Evolutionary conservation across 2,888 invertebrate genomes (phyloP).

Genomic region (Catocala nupta): DNA sequence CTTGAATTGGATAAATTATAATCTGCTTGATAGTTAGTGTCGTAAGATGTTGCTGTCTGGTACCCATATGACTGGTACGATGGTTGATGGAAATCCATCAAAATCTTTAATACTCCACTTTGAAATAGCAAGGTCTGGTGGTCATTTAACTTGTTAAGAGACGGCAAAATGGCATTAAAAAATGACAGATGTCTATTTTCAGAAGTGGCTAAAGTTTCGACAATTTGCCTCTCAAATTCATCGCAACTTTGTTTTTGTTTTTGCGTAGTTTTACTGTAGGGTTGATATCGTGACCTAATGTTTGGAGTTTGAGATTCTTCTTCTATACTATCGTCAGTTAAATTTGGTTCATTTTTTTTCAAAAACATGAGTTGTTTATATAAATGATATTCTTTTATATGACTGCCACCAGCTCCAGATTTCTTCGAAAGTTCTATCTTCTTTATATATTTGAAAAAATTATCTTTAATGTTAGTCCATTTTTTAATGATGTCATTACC

Average conservation of each 20-base stretch:
- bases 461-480: slow-evolving; percentile 25
- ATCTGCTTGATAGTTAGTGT: slow-evolving; percentile 15
- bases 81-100: too few species aligned
- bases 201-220: slow-evolving; percentile 19
- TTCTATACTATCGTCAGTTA: slow-evolving; percentile 32
- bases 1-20: slow-evolving; percentile 19
- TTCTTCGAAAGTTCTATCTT: slow-evolving; percentile 29
- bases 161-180: slow-evolving; percentile 29
- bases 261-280: slow-evolving; percentile 22
- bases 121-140: slow-evolving; percentile 29
- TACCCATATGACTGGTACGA: too few species aligned
- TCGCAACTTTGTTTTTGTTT: slow-evolving; percentile 26
- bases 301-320: slow-evolving; percentile 28
- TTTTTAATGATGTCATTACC: slow-evolving; percentile 27
- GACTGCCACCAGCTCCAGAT: slow-evolving; percentile 30
- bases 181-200: slow-evolving; percentile 27
- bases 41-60: slow-evolving; percentile 18
- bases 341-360: slow-evolving; percentile 36
- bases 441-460: slow-evolving; percentile 23
- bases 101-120: slow-evolving; percentile 5
- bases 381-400: slow-evolving; percentile 34
- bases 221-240: slow-evolving; percentile 30
- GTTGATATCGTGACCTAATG: slow-evolving; percentile 28
- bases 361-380: slow-evolving; percentile 35
- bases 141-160: slow-evolving; percentile 28